Base-by-base conservation (phyloP, 92 coral and sea anemone species). In the Epizoanthus scotinus region DNA sequence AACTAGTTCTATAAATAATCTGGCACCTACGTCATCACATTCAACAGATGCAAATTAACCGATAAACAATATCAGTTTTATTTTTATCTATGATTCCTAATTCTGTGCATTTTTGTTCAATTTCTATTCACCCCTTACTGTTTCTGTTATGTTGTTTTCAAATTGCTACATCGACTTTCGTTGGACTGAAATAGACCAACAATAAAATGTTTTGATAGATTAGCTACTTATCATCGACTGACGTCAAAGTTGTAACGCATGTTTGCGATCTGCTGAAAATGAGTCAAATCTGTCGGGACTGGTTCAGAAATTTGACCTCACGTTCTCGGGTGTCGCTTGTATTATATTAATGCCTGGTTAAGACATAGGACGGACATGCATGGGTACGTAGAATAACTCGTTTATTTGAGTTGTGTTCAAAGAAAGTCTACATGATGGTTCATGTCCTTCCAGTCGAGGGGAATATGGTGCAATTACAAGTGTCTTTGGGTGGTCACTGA, bases 281-380 rank as follows among this genome's bases (percentile, higher is more conserved):
- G 12, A 8, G 44, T 36, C 40, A 63, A 29, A 63, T 29, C 69
- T 29, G 69, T 2, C 69, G 5, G 0, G 44, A 19, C 69, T 63
- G 44, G 69, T 63, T 63, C 40, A 15, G 69, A 63, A 63, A 28
- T 63, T 63, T 63, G 69, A 63, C 44, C 69, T 63, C 69, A 26
- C 19, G 40, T 34, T 34, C 40, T 34, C 40, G 40, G 6, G 40
- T 34, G 40, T 63, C 67, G 22, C 5, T 0, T 6, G 18, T 18
- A 36, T 29, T n/a, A n/a, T n/a, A n/a, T n/a, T n/a, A n/a, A 63
- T 34, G 29, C 13, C 38, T 10, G 6, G 29, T n/a, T 19, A 27
- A 27, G 44, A 29, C 17, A 18, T 24, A 9, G 36, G 34, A 22
- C 22, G 22, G 5, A 29, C 18, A 62, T 1, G n/a, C 5, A 6